Percentiles rank a stretch among this genome's conserved stretches.
Evolutionary conservation across 1,140 invertebrate genomes (phyloP).

Genomic region (Drosophila grimshawi): DNA sequence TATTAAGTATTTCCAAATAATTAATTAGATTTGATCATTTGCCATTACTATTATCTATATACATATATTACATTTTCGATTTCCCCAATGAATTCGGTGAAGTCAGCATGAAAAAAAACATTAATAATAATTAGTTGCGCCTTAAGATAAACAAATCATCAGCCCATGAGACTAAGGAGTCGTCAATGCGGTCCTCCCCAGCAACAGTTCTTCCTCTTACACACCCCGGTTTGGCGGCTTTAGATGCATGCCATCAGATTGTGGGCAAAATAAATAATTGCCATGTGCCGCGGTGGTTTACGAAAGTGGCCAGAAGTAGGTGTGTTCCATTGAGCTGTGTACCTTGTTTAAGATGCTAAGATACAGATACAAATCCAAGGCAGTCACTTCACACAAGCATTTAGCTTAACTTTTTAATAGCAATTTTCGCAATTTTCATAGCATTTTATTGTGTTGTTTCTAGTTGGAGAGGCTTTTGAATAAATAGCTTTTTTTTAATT

Average conservation of each 20-base stretch:
- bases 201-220: background rate
- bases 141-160: background rate
- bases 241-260: slow-evolving; percentile 54
- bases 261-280: slow-evolving; percentile 57
- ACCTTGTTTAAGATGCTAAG: slow-evolving; percentile 42
- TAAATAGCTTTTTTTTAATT: slow-evolving; percentile 71
- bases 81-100: too few species aligned
- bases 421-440: slow-evolving; percentile 75
- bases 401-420: slow-evolving; percentile 59
- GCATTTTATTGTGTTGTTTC: slow-evolving; percentile 32
- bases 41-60: too few species aligned
- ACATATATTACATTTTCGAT: too few species aligned
- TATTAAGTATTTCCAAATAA: too few species aligned
- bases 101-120: too few species aligned
- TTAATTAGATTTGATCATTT: too few species aligned
- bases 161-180: background rate
- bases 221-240: slow-evolving; percentile 21
- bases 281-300: slow-evolving; percentile 54
- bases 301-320: slow-evolving; percentile 63
- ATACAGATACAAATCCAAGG: slow-evolving; percentile 54
- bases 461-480: slow-evolving; percentile 32
- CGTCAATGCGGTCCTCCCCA: background rate
- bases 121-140: background rate
- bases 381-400: slow-evolving; percentile 46
- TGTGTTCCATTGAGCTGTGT: slow-evolving; percentile 41